Evolutionary conservation across 2,797 vertebrate species (phyloP).

Genomic region (Acipenser ruthenus): DNA sequence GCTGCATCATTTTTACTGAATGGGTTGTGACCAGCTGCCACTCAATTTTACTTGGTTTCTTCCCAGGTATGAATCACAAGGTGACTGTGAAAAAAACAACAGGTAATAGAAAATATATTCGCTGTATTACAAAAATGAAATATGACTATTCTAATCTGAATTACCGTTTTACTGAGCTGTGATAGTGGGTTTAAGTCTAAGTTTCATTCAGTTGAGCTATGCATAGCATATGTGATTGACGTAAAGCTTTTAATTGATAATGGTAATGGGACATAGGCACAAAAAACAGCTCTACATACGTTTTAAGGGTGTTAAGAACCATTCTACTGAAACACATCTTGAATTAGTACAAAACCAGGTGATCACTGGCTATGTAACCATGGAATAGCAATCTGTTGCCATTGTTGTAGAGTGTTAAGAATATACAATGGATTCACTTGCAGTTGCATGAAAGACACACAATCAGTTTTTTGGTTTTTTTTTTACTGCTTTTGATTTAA

Average conservation of each 20-base stretch:
- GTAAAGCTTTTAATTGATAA: conserved; percentile 6
- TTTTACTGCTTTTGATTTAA: no score
- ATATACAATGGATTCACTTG: no score
- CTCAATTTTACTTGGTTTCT: not conserved
- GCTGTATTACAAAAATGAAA: not conserved
- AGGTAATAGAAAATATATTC: not conserved
- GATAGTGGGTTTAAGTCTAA: not conserved
- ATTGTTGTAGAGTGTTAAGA: no score
- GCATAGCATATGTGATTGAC: conserved; percentile 2
- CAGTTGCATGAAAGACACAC: no score
- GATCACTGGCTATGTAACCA: no score
- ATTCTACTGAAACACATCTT: conserved; percentile 27
- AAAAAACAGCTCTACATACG: not conserved
- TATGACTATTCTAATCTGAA: not conserved
- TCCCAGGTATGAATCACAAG: not conserved
- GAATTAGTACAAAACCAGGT: no score
- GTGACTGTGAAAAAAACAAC: not conserved
- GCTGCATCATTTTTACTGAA: no score
- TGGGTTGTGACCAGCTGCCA: no score
- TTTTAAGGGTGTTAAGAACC: no score
- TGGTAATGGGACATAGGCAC: not conserved
- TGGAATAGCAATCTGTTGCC: no score
- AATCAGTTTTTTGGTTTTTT: no score
- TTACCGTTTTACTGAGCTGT: not conserved
- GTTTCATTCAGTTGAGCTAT: not conserved